Percentiles rank a stretch among this genome's conserved stretches.
Conservation (phyloP, 2,797 vertebrate genomes). For the Acipenser oxyrinchus region DNA sequence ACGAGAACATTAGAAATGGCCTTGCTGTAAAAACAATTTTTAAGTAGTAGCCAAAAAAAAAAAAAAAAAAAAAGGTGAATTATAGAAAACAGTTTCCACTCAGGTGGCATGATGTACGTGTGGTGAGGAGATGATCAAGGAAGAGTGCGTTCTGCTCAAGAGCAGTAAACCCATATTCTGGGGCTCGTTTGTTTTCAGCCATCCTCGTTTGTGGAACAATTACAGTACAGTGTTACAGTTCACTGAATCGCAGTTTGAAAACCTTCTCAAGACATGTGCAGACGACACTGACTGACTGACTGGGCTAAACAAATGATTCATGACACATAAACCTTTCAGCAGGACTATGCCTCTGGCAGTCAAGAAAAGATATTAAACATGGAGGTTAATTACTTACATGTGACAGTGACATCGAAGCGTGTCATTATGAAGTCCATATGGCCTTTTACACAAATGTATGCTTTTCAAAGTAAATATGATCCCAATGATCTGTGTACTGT, state of each 20-base stretch:
- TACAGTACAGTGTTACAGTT: constrained; percentile 26
- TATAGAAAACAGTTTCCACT: too few species aligned
- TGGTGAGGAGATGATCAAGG: background rate
- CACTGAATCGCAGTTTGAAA: constrained; percentile 23
- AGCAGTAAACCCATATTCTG: too few species aligned
- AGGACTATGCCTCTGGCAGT: constrained; percentile 17
- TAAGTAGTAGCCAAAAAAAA: too few species aligned
- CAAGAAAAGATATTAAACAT: constrained; percentile 24
- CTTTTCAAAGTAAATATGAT: constrained; percentile 16
- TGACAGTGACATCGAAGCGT: constrained; percentile 58
- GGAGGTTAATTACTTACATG: constrained; percentile 47
- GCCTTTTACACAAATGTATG: constrained; percentile 17
- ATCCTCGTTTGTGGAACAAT: too few species aligned
- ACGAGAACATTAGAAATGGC: too few species aligned
- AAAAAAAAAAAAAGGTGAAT: too few species aligned
- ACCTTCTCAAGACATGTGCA: background rate
- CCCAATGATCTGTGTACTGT: background rate
- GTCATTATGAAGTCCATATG: constrained; percentile 55
- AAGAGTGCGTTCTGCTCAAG: too few species aligned
- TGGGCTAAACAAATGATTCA: constrained; percentile 27
- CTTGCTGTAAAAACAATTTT: too few species aligned
- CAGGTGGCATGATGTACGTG: too few species aligned
- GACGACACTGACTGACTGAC: background rate
- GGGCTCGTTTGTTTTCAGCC: too few species aligned
- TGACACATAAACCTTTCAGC: constrained; percentile 35